Evolutionary conservation across 2,888 invertebrate genomes (phyloP), one percentile per base, ranked within the genome.

Genomic region (Frankliniella fusca): DNA sequence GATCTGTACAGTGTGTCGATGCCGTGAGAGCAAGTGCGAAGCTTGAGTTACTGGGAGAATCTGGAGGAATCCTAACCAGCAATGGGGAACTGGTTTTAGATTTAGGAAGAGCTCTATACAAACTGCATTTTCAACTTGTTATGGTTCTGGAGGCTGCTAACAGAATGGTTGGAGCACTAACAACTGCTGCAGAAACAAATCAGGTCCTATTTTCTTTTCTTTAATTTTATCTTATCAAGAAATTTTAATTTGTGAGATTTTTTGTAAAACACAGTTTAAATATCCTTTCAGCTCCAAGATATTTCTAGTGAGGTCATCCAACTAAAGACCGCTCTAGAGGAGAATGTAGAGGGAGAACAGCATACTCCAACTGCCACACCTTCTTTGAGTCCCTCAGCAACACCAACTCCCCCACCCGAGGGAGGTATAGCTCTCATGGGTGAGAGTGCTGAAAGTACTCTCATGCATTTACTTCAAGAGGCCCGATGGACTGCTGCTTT

Each of bases 91-190:
- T 94, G 88, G 90, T 94, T 70, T 88, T 95, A 80, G 97, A 98
- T 86, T 90, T 97, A 82, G 96, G 96, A 20, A 93, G 95, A 84
- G 93, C 95, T 82, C 90, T 98, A 38, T 98, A 97, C 89, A 97
- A 97, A 88, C 90, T 98, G 20, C 94, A 95, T 88, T 98, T 98
- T 88, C 98, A 99, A 87, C 90, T 98, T 83, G 90, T 98, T 76
- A 89, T 98, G 83, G 90, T 99, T 48, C 92, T 97, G 83, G 98
- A 98, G 88, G 93, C 95, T 12, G 94, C 94, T 85, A 94, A 94
- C 87, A 95, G 95, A 88, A 94, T 95, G 92, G 91, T 94, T 70
- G 90, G 92, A 0, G 93, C 93, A 80, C 88, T 93, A 70, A 90
- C 90, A 82, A 89, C 89, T 82, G 91, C 91, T 54, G 90, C 92